phyloP scores from a whole-genome alignment of 64 coral and sea anemone genomes.

The Stichodactyla helianthus region DNA sequence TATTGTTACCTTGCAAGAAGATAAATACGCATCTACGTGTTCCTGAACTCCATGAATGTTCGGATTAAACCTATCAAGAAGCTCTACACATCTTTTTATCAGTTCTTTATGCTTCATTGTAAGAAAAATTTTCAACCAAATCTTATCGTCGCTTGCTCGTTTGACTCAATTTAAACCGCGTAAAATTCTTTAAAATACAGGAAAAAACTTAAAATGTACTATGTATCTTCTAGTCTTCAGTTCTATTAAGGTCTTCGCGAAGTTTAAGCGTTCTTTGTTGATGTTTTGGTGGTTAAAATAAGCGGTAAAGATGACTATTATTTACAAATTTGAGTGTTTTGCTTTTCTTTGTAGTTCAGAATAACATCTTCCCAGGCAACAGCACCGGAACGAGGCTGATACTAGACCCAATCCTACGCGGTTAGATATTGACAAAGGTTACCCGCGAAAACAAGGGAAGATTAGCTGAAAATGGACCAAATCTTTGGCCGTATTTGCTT shows the following conservation, averaged over 20 bases:
- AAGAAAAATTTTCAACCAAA: neutral
- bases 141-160: neutral
- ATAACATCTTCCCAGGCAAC: conserved; percentile 1
- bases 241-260: neutral
- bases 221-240: too few relatives aligned
- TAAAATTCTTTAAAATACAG: neutral
- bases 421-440: neutral
- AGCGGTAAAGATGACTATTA: neutral
- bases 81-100: conserved; percentile 48
- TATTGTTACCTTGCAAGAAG: conserved; percentile 47
- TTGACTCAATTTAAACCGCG: neutral
- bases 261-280: neutral
- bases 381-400: neutral
- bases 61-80: conserved; percentile 60
- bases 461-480: too few relatives aligned
- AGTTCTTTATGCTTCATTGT: conserved; percentile 60
- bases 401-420: neutral
- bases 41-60: conserved; percentile 72
- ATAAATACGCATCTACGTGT: conserved; percentile 46
- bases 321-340: neutral
- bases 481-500: too few relatives aligned
- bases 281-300: neutral
- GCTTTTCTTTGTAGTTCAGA: neutral
- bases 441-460: neutral
- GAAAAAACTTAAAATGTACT: too few relatives aligned